These are phyloP conservation scores for Vannuccia rotundouncinata DNA, from an alignment of 2,888 invertebrate species.

Conservation along the genomic window DNA sequence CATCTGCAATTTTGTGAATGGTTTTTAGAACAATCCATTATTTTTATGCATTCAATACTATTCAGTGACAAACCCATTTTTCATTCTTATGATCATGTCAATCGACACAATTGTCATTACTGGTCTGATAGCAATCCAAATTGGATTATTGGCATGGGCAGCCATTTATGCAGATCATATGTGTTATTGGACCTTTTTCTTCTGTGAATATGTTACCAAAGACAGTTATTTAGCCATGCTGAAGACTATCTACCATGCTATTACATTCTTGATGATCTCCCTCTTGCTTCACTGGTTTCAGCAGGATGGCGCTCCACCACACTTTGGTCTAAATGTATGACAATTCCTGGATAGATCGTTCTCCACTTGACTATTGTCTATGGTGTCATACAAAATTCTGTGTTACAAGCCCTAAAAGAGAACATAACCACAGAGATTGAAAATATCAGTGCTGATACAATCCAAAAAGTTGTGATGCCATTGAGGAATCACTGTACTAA, in stretches of 20 bases:
- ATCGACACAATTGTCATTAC: slow-evolving; percentile 35
- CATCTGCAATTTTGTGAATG: slow-evolving; percentile 27
- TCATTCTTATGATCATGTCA: slow-evolving; percentile 33
- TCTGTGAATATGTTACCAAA: slow-evolving; percentile 34
- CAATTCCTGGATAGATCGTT: slow-evolving; percentile 16
- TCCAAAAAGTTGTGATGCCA: slow-evolving; percentile 9
- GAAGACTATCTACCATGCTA: not conserved
- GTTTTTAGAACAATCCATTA: slow-evolving; percentile 25
- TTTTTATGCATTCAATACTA: slow-evolving; percentile 3
- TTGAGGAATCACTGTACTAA: slow-evolving; percentile 8
- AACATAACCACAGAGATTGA: slow-evolving; percentile 8
- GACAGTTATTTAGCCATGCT: slow-evolving; percentile 9
- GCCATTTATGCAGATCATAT: slow-evolving; percentile 30
- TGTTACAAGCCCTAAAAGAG: not conserved
- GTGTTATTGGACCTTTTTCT: slow-evolving; percentile 36
- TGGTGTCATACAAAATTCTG: slow-evolving; percentile 15
- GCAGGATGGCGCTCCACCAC: slow-evolving; percentile 26
- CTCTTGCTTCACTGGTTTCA: slow-evolving; percentile 5
- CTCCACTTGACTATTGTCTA: slow-evolving; percentile 8
- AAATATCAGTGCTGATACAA: slow-evolving; percentile 16
- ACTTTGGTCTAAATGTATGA: slow-evolving; percentile 30
- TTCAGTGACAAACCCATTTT: slow-evolving; percentile 38
- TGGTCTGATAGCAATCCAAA: slow-evolving; percentile 30
- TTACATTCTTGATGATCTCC: not conserved
- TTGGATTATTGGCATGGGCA: slow-evolving; percentile 31